Conservation (phyloP, 1,140 invertebrate genomes). For the Saxidomus purpurata region DNA sequence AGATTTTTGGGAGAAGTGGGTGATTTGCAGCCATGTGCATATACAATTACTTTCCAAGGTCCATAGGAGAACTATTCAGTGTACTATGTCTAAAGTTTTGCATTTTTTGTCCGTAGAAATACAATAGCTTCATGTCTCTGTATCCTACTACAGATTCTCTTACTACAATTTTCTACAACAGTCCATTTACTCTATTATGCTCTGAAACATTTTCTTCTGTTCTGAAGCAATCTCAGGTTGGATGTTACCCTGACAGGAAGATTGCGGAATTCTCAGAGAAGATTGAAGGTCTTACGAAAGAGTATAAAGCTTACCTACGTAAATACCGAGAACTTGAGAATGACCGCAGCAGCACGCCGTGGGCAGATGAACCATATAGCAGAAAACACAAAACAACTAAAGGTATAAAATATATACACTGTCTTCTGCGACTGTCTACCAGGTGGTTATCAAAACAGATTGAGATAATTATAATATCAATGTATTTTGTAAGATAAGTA, state of each 20-base stretch:
- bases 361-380: slow-evolving; percentile 79
- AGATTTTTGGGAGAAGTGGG: too few species aligned
- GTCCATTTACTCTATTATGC: too few species aligned
- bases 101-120: too few species aligned
- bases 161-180: too few species aligned
- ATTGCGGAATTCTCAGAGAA: slow-evolving; percentile 76
- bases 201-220: too few species aligned
- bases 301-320: slow-evolving; percentile 81
- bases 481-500: not conserved
- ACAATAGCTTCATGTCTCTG: too few species aligned
- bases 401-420: not conserved
- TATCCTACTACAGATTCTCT: too few species aligned
- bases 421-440: not conserved
- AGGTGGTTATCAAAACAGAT: not conserved
- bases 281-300: slow-evolving; percentile 74
- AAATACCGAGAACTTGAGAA: slow-evolving; percentile 78
- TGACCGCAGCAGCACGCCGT: slow-evolving; percentile 71
- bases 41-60: too few species aligned
- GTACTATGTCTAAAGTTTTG: too few species aligned
- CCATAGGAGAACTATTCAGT: too few species aligned
- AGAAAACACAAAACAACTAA: slow-evolving; percentile 65
- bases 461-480: not conserved
- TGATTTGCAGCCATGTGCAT: too few species aligned
- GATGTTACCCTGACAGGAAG: slow-evolving; percentile 80
- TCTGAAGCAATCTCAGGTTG: slow-evolving; percentile 83